Base-by-base conservation (phyloP, 2,113 vertebrate species). In the Hylia prasina region DNA sequence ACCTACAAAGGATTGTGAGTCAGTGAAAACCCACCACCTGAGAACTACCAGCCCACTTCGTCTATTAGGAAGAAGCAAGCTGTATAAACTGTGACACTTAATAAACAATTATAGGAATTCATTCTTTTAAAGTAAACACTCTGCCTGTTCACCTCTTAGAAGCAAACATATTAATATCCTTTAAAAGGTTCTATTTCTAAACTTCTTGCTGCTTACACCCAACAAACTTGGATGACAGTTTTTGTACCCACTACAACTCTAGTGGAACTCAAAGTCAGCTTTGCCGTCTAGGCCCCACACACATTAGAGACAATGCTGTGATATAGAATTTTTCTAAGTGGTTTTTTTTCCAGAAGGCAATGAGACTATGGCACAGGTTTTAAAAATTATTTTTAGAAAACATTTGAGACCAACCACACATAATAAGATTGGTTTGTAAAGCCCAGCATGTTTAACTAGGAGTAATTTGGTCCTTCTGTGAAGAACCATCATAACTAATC, bases 321-420 rank as follows among this genome's bases (percentile, higher is more conserved):
- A 82, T n/a, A 27, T 1, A 61, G 24, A 73, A 35, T 66, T 73
- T 78, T 94, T 87, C 40, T 3, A 31, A 42, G 45, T 21, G 24
- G 24, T 76, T 80, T 83, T 35, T 58, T 63, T 79, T 69, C 27
- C 61, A 73, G 80, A 84, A 70, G 39, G 42, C 64, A 83, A 56
- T 48, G 54, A 63, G 47, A 87, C 58, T 45, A 73, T 24, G 23
- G 68, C 83, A 81, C 14, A 84, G 72, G 60, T 83, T 91, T 94
- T 45, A 54, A 70, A 88, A 95, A 53, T 24, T 89, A 54, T 24
- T 90, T 95, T 80, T 45, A 56, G 58, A 92, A 92, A 95, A 77
- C 54, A 70, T 71, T 44, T 64, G 76, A 87, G 69, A 94, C 16
- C 35, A 95, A 82, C 37, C 64, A 95, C 82, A 86, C 89, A 40